phyloP scores from a whole-genome alignment of 2,113 vertebrate genomes.

The Fulica atra region DNA sequence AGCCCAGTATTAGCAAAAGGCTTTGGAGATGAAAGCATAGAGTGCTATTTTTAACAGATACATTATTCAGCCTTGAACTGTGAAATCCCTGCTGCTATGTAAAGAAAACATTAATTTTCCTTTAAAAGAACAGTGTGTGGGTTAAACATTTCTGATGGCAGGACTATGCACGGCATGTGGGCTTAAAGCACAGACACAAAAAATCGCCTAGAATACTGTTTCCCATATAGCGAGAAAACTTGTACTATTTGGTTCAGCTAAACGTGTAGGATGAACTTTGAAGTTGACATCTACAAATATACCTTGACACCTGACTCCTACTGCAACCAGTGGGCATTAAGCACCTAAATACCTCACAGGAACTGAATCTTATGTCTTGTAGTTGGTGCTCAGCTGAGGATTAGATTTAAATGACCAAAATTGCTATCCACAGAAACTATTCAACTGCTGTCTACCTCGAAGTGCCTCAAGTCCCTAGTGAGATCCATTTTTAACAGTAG shows the following conservation, averaged over 20 bases:
- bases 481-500: background rate
- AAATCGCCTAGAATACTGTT: background rate
- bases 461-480: background rate
- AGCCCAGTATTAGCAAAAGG: background rate
- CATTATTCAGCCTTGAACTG: conserved; percentile 2
- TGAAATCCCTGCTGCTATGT: conserved; percentile 13
- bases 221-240: background rate
- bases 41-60: conserved; percentile 3
- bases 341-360: background rate
- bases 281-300: background rate
- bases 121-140: conserved; percentile 30
- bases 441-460: background rate
- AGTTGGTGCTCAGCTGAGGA: background rate
- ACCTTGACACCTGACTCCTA: background rate
- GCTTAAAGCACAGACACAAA: background rate
- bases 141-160: conserved; percentile 41
- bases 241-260: background rate
- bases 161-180: background rate
- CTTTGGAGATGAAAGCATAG: background rate
- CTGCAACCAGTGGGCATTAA: background rate
- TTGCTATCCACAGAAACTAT: background rate
- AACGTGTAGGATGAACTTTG: background rate
- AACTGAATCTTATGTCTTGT: background rate
- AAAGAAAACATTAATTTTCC: conserved; percentile 57
- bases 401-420: background rate